Percentiles rank a stretch among this genome's conserved stretches.
Evolutionary conservation across 2,113 vertebrate genomes (phyloP).

Genomic region (Nerophis ophidion): DNA sequence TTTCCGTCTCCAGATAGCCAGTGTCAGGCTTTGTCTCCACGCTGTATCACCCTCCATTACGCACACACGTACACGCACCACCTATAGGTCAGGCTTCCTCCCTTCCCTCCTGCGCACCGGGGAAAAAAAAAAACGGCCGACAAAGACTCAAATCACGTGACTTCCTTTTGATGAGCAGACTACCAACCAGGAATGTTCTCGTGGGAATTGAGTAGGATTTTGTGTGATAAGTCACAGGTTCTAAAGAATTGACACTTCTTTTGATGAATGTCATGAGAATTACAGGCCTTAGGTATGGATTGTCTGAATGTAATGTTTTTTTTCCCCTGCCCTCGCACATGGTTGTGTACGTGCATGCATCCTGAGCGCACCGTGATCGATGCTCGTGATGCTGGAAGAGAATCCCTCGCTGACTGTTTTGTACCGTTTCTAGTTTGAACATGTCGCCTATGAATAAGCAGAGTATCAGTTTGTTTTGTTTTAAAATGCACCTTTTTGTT

Average conservation of each 20-base stretch:
- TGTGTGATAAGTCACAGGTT: background rate
- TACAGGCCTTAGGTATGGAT: background rate
- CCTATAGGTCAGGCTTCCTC: slow-evolving; percentile 3
- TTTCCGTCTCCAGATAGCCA: slow-evolving; percentile 68
- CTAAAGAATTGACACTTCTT: background rate
- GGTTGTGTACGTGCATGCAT: background rate
- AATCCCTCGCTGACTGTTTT: too few relatives aligned
- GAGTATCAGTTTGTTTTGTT: background rate
- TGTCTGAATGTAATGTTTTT: too few relatives aligned
- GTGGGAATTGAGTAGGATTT: background rate
- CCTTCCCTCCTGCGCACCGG: slow-evolving; percentile 32
- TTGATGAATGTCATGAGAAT: background rate
- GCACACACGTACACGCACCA: slow-evolving; percentile 47
- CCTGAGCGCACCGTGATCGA: background rate
- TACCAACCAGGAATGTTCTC: slow-evolving; percentile 12
- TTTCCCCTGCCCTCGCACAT: too few relatives aligned
- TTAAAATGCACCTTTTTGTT: background rate
- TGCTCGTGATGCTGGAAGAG: background rate
- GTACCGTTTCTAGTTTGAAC: background rate
- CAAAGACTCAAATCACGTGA: slow-evolving; percentile 73
- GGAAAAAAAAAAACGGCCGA: slow-evolving; percentile 61
- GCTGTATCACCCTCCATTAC: background rate
- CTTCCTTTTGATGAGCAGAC: slow-evolving; percentile 70
- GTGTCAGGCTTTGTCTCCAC: slow-evolving; percentile 81
- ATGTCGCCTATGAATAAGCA: background rate